A percentile compares a stretch with the other conserved stretches of the same genome.
phyloP scores from a whole-genome alignment of 2,888 invertebrate genomes.

The Oasisia sp. region DNA sequence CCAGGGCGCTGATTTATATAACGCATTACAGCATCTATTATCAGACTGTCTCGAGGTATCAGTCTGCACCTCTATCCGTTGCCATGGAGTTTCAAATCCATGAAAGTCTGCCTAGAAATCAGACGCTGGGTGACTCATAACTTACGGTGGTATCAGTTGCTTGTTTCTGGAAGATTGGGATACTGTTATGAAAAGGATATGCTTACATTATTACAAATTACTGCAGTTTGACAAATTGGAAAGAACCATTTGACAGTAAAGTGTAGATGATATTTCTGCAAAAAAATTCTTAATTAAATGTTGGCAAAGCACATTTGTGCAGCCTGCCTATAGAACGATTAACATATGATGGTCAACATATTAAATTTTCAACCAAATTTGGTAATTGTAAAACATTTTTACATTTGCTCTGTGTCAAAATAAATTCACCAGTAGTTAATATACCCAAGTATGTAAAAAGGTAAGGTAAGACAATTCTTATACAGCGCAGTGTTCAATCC shows the following conservation, averaged over 20 bases:
- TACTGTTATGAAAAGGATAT: background rate
- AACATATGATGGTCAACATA: background rate
- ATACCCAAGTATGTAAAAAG: too few relatives aligned
- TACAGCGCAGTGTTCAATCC: too few relatives aligned
- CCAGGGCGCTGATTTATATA: background rate
- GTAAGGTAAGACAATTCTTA: too few relatives aligned
- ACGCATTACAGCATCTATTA: conserved; percentile 6
- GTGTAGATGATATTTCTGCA: background rate
- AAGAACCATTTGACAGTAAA: background rate
- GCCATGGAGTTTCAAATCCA: background rate
- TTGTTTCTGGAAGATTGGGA: background rate
- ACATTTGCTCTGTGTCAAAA: background rate
- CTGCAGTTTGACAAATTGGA: background rate
- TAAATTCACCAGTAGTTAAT: too few relatives aligned
- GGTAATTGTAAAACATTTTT: background rate
- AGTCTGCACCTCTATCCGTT: background rate
- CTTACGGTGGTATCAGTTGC: background rate
- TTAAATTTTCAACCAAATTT: background rate
- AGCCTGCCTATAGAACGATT: background rate
- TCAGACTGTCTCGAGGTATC: background rate
- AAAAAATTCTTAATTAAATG: background rate
- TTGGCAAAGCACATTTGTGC: background rate
- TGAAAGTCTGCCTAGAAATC: conserved; percentile 10
- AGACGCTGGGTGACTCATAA: conserved; percentile 3
- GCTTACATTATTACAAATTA: background rate